phyloP scores from a whole-genome alignment of 2,888 invertebrate species.

The Patella depressa region DNA sequence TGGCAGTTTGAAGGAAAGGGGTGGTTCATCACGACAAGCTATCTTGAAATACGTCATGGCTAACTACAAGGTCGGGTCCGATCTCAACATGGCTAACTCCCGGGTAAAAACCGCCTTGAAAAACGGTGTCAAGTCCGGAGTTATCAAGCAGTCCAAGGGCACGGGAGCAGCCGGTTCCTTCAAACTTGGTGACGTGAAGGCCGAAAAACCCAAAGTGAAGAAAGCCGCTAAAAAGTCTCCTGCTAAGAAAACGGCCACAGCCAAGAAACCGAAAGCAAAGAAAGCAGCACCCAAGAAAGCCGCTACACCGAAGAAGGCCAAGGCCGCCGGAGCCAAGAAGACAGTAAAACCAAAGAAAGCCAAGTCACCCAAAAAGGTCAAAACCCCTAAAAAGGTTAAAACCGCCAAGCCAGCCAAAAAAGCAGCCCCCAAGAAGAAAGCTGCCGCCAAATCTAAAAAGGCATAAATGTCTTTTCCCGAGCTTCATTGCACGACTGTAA shows the following conservation, averaged over 20 bases:
- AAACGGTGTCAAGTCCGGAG: slow-evolving; percentile 67
- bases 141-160: slow-evolving; percentile 68
- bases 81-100: slow-evolving; percentile 68
- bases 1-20: slow-evolving; percentile 69
- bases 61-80: slow-evolving; percentile 71
- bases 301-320: slow-evolving; percentile 22
- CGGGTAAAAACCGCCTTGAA: slow-evolving; percentile 70
- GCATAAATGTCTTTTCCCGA: too few species aligned
- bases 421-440: too few species aligned
- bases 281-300: slow-evolving; percentile 41
- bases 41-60: slow-evolving; percentile 36
- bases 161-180: slow-evolving; percentile 44
- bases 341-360: slow-evolving; percentile 25
- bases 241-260: slow-evolving; percentile 30
- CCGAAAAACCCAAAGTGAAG: slow-evolving; percentile 60
- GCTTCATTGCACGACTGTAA: too few species aligned
- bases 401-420: slow-evolving; percentile 29
- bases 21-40: slow-evolving; percentile 72
- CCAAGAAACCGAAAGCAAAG: slow-evolving; percentile 35
- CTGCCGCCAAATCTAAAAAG: too few species aligned
- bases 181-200: too few species aligned
- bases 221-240: slow-evolving; percentile 15
- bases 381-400: slow-evolving; percentile 39
- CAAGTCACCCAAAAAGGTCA: slow-evolving; percentile 28
- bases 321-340: slow-evolving; percentile 34